Percentiles rank a stretch among this genome's conserved stretches.
phyloP scores from a whole-genome alignment of 2,797 vertebrate genomes.

The Spheniscus humboldti region DNA sequence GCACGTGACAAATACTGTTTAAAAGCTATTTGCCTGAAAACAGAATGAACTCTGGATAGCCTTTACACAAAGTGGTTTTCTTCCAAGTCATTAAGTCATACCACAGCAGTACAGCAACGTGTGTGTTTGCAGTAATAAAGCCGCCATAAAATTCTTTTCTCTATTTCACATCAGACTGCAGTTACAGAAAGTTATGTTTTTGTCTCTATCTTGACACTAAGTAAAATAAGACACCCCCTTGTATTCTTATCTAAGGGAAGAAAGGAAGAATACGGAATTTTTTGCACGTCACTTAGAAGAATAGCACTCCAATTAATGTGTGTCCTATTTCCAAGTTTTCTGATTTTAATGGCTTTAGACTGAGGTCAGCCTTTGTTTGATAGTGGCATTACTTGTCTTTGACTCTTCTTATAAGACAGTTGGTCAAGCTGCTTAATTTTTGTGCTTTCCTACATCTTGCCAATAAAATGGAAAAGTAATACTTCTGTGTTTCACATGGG shows the following conservation, averaged over 20 bases:
- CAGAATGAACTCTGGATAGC: conserved; percentile 39
- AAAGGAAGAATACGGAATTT: neutral
- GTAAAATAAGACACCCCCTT: neutral
- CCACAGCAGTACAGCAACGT: neutral
- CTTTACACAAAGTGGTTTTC: neutral
- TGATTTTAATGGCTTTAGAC: neutral
- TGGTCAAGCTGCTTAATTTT: neutral
- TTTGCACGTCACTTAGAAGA: neutral
- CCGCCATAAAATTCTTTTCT: neutral
- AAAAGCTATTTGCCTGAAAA: neutral
- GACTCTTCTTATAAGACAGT: neutral
- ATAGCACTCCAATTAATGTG: neutral
- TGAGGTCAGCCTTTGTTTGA: neutral
- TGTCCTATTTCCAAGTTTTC: neutral
- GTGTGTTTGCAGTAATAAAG: neutral
- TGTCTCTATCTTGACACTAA: neutral
- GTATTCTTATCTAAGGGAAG: neutral
- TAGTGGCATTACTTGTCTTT: neutral
- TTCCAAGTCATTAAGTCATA: conserved; percentile 7
- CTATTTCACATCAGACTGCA: neutral
- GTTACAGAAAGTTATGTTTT: neutral
- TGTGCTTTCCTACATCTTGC: neutral
- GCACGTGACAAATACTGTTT: neutral
- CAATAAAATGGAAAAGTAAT: neutral
- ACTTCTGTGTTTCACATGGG: neutral